Evolutionary conservation across 2,888 invertebrate species (phyloP), one percentile per base, ranked within the genome.

Genomic region (Melanotus villosus): DNA sequence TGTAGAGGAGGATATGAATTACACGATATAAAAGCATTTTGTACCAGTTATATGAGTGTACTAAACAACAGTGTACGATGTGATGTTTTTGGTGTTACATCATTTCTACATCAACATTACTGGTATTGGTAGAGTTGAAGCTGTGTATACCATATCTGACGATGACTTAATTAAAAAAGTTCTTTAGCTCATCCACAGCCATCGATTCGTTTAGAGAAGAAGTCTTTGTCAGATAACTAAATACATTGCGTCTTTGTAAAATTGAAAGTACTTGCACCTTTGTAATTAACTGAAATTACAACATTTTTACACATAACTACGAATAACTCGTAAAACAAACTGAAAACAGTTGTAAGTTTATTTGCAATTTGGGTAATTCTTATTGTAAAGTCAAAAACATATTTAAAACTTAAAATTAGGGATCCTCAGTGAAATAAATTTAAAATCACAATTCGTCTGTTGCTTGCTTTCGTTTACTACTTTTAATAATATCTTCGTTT

Each of bases 371-470:
- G n/a, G n/a, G n/a, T n/a, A n/a, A n/a, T n/a, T n/a, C n/a, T n/a
- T n/a, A n/a, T n/a, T n/a, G n/a, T n/a, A n/a, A n/a, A n/a, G n/a
- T n/a, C n/a, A n/a, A n/a, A n/a, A n/a, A n/a, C n/a, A n/a, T n/a
- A n/a, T n/a, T n/a, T n/a, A n/a, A n/a, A n/a, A n/a, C n/a, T n/a
- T n/a, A n/a, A n/a, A n/a, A n/a, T n/a, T n/a, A n/a, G n/a, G n/a
- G n/a, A n/a, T n/a, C n/a, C n/a, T n/a, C n/a, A n/a, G n/a, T 32
- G n/a, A 52, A 1, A 26, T 7, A 9, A 32, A 54, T 23, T 62
- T 68, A 65, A 68, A 69, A 76, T 76, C 75, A 76, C 73, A 76
- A 76, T 72, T 76, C 76, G 67, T 76, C 76, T 36, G 73, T 59
- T 19, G 63, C 41, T 41, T 68, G 32, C 57, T 56, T 57, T 58